phyloP scores from a whole-genome alignment of 2,113 vertebrate species.

The Ammospiza caudacuta region DNA sequence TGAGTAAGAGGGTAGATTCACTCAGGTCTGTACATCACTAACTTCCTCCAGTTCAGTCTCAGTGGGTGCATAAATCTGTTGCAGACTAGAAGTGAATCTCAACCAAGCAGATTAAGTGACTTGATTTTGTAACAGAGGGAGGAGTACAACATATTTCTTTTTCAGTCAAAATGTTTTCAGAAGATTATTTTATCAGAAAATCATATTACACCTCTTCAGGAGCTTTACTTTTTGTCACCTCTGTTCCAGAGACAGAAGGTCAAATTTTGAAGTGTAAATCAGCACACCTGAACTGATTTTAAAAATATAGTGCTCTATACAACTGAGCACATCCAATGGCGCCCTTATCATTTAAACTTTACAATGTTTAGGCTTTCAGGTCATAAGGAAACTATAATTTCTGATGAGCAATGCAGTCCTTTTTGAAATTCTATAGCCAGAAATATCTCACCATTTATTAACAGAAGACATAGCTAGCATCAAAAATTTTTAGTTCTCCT shows the following conservation, averaged over 20 bases:
- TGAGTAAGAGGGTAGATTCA: not conserved
- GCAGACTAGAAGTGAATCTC: not conserved
- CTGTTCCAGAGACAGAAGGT: not conserved
- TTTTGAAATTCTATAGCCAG: not conserved
- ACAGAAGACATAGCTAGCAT: not conserved
- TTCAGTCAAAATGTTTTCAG: not conserved
- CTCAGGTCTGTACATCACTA: not conserved
- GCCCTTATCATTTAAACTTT: not conserved
- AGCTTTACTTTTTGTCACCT: not conserved
- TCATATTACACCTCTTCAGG: not conserved
- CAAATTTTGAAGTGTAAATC: not conserved
- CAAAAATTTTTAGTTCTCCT: not conserved
- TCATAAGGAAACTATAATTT: not conserved
- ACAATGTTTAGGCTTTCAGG: not conserved
- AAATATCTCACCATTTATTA: not conserved
- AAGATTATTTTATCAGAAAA: slow-evolving; percentile 25
- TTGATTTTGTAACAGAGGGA: not conserved
- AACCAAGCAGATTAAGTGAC: not conserved
- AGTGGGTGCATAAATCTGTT: not conserved
- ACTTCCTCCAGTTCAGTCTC: not conserved
- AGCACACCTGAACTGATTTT: not conserved
- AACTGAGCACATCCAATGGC: not conserved
- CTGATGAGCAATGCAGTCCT: not conserved
- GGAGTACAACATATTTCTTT: not conserved
- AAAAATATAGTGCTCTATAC: not conserved